Percentiles rank a stretch among this genome's conserved stretches.
phyloP scores from a whole-genome alignment of 1,140 invertebrate species.

The Ceratina japonica region DNA sequence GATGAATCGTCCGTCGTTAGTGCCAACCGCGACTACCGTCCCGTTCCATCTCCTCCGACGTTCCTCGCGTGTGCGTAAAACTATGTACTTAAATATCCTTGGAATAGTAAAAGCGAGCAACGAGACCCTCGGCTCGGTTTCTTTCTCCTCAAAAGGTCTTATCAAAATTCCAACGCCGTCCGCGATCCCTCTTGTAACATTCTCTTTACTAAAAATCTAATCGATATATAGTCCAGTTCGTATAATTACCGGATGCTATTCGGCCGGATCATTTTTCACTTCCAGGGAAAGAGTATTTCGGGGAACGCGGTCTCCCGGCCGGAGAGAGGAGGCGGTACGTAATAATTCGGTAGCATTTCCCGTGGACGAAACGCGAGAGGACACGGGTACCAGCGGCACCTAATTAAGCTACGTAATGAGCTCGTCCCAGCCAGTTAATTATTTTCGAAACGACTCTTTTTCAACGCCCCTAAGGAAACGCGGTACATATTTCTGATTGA shows the following conservation, averaged over 20 bases:
- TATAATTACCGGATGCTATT: too few species aligned
- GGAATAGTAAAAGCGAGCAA: slow-evolving; percentile 27
- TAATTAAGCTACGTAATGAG: slow-evolving; percentile 71
- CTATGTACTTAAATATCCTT: slow-evolving; percentile 28
- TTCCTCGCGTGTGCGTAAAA: neutral
- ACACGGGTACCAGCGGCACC: slow-evolving; percentile 44
- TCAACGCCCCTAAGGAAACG: slow-evolving; percentile 41
- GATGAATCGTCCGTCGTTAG: slow-evolving; percentile 66
- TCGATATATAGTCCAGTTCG: too few species aligned
- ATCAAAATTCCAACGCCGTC: too few species aligned
- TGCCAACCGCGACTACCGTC: slow-evolving; percentile 42
- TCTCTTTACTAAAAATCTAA: too few species aligned
- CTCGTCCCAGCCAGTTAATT: slow-evolving; percentile 68
- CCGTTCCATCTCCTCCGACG: neutral
- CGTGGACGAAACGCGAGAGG: neutral
- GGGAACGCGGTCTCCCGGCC: neutral
- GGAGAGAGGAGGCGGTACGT: slow-evolving; percentile 6
- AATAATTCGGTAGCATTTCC: slow-evolving; percentile 1
- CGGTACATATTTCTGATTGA: slow-evolving; percentile 54
- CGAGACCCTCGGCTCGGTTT: slow-evolving; percentile 40
- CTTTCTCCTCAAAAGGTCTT: too few species aligned
- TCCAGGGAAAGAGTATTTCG: slow-evolving; percentile 16
- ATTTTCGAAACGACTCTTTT: slow-evolving; percentile 52
- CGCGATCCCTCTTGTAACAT: too few species aligned
- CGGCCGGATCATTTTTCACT: neutral